phyloP scores from a whole-genome alignment of 2,113 vertebrate species.

The Dipodomys spectabilis region DNA sequence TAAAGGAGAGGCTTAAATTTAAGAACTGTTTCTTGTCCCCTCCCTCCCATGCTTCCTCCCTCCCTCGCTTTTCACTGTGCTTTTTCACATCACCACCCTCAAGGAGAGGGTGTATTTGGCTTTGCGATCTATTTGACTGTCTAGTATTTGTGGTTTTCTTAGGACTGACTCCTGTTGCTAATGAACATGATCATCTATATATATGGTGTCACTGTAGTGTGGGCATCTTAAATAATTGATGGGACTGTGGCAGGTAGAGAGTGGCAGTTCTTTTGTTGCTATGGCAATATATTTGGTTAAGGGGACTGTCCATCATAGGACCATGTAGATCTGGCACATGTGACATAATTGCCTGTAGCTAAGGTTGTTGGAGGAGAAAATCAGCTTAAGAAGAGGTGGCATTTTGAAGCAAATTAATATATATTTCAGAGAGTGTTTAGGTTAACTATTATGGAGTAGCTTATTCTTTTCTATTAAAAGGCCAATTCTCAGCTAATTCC shows the following conservation, averaged over 20 bases:
- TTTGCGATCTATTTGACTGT: slow-evolving; percentile 79
- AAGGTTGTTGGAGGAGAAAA: slow-evolving; percentile 61
- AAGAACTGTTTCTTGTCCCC: not conserved
- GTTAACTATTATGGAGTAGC: not conserved
- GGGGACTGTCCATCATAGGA: slow-evolving; percentile 84
- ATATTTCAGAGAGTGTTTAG: slow-evolving; percentile 39
- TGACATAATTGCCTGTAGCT: slow-evolving; percentile 79
- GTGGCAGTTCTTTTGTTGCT: slow-evolving; percentile 84
- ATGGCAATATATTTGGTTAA: slow-evolving; percentile 87
- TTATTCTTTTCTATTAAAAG: slow-evolving; percentile 53
- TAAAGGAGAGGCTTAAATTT: slow-evolving; percentile 14
- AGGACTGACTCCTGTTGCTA: slow-evolving; percentile 74
- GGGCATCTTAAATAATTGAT: slow-evolving; percentile 87
- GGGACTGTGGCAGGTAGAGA: slow-evolving; percentile 84
- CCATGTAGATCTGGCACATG: slow-evolving; percentile 69
- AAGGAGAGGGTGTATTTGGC: not conserved
- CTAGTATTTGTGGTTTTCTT: slow-evolving; percentile 77
- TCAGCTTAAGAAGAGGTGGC: slow-evolving; percentile 41
- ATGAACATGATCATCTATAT: slow-evolving; percentile 85
- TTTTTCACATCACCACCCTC: not conserved
- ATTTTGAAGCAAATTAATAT: slow-evolving; percentile 61
- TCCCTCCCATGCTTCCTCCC: not conserved
- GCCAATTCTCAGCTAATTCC: slow-evolving; percentile 32
- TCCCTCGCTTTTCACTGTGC: not conserved
- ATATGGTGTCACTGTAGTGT: slow-evolving; percentile 79